These are phyloP conservation scores for Thymelicus lineola DNA, from an alignment of 2,888 invertebrate species.

Conservation along the genomic window DNA sequence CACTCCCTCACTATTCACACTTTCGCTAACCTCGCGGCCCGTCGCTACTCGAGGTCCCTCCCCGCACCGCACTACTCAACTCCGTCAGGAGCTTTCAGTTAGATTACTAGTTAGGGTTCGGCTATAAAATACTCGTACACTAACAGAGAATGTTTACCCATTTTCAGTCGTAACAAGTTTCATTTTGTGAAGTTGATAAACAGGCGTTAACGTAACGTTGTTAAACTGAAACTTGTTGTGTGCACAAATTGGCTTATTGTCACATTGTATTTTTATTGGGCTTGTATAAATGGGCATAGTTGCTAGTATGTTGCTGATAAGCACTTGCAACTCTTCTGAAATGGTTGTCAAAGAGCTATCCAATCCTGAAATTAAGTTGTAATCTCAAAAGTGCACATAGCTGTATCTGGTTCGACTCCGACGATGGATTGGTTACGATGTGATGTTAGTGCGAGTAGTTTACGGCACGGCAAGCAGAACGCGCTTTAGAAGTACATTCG, in stretches of 20 bases:
- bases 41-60: constrained; percentile 67
- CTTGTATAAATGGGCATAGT: too few species aligned
- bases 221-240: too few species aligned
- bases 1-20: constrained; percentile 71
- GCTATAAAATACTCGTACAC: constrained; percentile 33
- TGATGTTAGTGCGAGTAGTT: constrained; percentile 6
- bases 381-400: too few species aligned
- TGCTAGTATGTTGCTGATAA: too few species aligned
- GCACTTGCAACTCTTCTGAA: too few species aligned
- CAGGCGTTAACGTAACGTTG: not conserved
- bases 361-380: too few species aligned
- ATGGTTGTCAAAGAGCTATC: too few species aligned
- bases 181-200: constrained; percentile 13
- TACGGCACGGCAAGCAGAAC: constrained; percentile 2
- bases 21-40: constrained; percentile 73
- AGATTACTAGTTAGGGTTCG: constrained; percentile 42
- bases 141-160: constrained; percentile 27
- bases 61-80: constrained; percentile 60
- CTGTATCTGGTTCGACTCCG: too few species aligned
- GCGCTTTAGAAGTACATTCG: constrained; percentile 13
- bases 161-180: constrained; percentile 24
- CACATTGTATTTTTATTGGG: too few species aligned
- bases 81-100: constrained; percentile 54
- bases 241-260: too few species aligned
- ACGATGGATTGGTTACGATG: not conserved